Evolutionary conservation across 2,797 vertebrate genomes (phyloP).

Genomic region (Hipposideros larvatus): DNA sequence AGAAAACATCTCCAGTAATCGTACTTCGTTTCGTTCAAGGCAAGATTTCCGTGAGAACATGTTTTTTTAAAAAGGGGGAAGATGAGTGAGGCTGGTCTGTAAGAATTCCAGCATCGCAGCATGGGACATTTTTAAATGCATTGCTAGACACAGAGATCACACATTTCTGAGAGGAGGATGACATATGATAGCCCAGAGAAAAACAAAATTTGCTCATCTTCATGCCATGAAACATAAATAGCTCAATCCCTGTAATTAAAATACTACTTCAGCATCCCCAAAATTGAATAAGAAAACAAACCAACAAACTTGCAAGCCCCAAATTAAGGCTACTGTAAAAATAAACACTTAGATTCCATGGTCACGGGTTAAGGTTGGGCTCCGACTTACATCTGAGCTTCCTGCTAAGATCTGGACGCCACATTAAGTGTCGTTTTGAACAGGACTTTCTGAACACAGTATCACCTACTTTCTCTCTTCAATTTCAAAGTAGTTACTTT

Average conservation of each 20-base stretch:
- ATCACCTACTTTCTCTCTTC: not conserved
- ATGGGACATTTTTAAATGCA: not conserved
- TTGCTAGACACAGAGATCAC: constrained; percentile 75
- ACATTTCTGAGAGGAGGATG: constrained; percentile 71
- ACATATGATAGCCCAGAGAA: constrained; percentile 38
- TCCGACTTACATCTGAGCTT: constrained; percentile 69
- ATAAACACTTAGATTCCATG: constrained; percentile 53
- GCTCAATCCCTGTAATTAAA: constrained; percentile 69
- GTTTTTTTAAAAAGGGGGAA: not conserved
- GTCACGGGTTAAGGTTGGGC: constrained; percentile 66
- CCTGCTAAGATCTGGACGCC: constrained; percentile 49
- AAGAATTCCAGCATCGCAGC: not conserved
- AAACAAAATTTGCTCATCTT: constrained; percentile 73
- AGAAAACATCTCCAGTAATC: constrained; percentile 15
- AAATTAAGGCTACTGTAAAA: constrained; percentile 80
- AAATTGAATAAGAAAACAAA: constrained; percentile 75
- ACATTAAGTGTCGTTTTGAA: constrained; percentile 45
- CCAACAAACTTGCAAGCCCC: constrained; percentile 66
- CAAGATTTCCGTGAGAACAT: constrained; percentile 14
- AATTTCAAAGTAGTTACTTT: constrained; percentile 44
- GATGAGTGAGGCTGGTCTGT: not conserved
- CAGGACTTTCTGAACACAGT: not conserved
- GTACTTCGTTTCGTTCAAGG: not conserved
- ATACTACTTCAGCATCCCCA: constrained; percentile 14
- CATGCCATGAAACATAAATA: constrained; percentile 75